Percentiles rank a stretch among this genome's conserved stretches.
Evolutionary conservation across 1,140 invertebrate species (phyloP).

Genomic region (Holcopasites calliopsidis): DNA sequence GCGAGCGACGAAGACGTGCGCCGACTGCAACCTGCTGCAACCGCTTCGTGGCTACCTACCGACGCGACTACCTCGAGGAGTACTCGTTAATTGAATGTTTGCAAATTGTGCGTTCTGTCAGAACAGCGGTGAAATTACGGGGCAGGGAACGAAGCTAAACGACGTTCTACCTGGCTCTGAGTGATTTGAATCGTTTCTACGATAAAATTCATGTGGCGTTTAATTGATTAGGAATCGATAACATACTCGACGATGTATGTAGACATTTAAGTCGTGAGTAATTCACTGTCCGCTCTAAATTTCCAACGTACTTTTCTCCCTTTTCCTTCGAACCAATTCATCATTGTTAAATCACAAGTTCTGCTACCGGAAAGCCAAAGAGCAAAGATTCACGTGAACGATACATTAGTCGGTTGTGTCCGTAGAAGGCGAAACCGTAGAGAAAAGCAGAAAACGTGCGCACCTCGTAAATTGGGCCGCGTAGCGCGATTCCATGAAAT

Average conservation of each 20-base stretch:
- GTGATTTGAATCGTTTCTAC: not conserved
- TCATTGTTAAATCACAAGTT: not conserved
- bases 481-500: constrained; percentile 54
- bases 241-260: not conserved
- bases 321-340: constrained; percentile 17
- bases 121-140: constrained; percentile 9
- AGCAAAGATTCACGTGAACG: constrained; percentile 1
- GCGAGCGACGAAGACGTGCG: constrained; percentile 40
- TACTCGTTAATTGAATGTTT: constrained; percentile 42
- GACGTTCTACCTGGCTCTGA: too few species aligned
- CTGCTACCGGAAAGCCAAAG: not conserved
- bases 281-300: not conserved
- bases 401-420: not conserved
- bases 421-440: constrained; percentile 11
- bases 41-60: not conserved
- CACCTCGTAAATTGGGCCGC: constrained; percentile 41
- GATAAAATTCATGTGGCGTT: not conserved
- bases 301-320: not conserved
- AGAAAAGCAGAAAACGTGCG: constrained; percentile 38
- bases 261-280: too few species aligned
- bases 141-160: too few species aligned
- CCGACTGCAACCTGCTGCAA: constrained; percentile 22
- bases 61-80: not conserved
- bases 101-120: constrained; percentile 34
- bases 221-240: not conserved